These are phyloP conservation scores for Apodemia duryi DNA, from an alignment of 2,888 invertebrate genomes.

Conservation along the genomic window DNA sequence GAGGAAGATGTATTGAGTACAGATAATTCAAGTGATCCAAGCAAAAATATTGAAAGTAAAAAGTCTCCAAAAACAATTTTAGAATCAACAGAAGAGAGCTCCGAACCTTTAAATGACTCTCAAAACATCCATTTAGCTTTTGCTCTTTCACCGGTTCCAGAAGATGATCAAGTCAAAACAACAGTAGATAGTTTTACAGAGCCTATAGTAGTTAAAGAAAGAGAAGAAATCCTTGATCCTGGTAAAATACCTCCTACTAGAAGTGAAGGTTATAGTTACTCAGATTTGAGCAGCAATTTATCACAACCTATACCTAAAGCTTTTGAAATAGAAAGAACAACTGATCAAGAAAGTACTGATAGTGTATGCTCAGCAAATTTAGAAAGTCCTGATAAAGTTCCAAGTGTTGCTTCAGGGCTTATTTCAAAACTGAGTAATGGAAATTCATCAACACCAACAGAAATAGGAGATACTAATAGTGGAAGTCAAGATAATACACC, in stretches of 20 bases:
- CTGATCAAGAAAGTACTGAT: constrained; percentile 69
- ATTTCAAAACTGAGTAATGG: constrained; percentile 72
- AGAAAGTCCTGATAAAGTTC: constrained; percentile 59
- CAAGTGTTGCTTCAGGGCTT: constrained; percentile 59
- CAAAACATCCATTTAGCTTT: constrained; percentile 62
- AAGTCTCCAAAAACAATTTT: constrained; percentile 43
- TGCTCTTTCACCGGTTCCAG: constrained; percentile 54
- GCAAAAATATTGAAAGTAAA: constrained; percentile 52
- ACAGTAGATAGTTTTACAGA: constrained; percentile 48
- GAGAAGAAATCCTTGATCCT: constrained; percentile 45
- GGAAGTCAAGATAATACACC: constrained; percentile 59
- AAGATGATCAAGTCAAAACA: constrained; percentile 33
- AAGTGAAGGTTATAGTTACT: constrained; percentile 55
- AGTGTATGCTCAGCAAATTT: constrained; percentile 54
- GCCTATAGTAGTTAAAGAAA: constrained; percentile 48
- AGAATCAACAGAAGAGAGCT: constrained; percentile 52
- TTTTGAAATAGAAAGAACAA: constrained; percentile 48
- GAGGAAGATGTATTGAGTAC: constrained; percentile 37
- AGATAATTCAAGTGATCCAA: constrained; percentile 40
- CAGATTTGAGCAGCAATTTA: constrained; percentile 47
- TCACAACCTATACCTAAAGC: constrained; percentile 47
- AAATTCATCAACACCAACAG: constrained; percentile 67
- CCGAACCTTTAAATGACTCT: constrained; percentile 56
- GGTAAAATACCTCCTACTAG: constrained; percentile 46
- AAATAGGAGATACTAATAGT: constrained; percentile 41